Evolutionary conservation across 2,888 invertebrate species (phyloP), one percentile per base, ranked within the genome.

Genomic region (Phlogophora meticulosa): DNA sequence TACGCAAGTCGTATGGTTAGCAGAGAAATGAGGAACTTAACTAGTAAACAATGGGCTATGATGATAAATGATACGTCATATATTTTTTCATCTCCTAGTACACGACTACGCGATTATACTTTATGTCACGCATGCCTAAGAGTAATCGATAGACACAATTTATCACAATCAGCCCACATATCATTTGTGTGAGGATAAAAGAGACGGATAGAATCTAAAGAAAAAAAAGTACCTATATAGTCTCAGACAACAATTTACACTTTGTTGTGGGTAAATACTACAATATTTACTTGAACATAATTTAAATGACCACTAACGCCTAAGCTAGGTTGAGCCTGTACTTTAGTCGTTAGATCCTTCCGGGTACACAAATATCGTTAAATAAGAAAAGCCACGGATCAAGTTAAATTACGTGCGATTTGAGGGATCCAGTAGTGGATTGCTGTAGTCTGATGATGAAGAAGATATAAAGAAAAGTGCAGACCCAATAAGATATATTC

Each of bases 1-100:
- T 59, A 74, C 75, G 46, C 28, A 56, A 79, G 38, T 45, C 24
- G 22, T 38, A 43, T 42, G 15, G 38, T 7, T 67, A 24, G 22
- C 56, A 73, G 69, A 73, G 74, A 78, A 78, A 81, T 56, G 69
- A 69, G 78, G 69, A 78, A 78, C 68, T 61, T 32, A 42, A 45
- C 52, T 40, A 9, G 28, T 57, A 49, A 80, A 80, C 76, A 80
- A 80, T 76, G 28, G 75, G 43, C 10, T 57, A 22, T 68, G 46
- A 49, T 65, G 59, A 58, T 72, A 22, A 64, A 38, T 51, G 32
- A 46, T 53, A 64, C 38, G 46, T 40, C 36, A 59, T 38, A 46
- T 64, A 46, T 64, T 78, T 73, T 74, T 78, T 59, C 36, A 46
- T 5, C 52, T 32, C 51, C 17, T 53, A 36, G 40, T 45, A 53